A percentile compares a stretch with the other conserved stretches of the same genome.
Evolutionary conservation across 2,113 vertebrate species (phyloP).

Genomic region (Sporophila hypoxantha): DNA sequence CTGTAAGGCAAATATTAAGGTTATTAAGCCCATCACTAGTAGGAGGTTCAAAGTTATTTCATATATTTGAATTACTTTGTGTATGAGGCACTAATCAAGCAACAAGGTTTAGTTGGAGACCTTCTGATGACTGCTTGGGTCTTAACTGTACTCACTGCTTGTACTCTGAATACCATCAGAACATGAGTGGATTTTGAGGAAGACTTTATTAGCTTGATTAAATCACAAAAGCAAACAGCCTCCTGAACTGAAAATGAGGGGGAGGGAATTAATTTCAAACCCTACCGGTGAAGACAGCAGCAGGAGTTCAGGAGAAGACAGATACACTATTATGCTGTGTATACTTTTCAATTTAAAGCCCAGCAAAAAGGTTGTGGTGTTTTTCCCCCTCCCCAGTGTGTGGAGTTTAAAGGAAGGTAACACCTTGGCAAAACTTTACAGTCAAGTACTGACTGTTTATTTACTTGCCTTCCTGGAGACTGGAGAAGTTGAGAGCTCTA

Average conservation of each 20-base stretch:
- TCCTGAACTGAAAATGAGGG: neutral
- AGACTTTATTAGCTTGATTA: neutral
- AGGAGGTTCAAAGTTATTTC: neutral
- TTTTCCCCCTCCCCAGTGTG: neutral
- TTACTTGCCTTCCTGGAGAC: neutral
- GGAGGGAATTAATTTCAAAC: neutral
- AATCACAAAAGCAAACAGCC: neutral
- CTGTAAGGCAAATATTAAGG: neutral
- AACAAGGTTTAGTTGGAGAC: neutral
- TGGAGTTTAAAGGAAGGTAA: neutral
- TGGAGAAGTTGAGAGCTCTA: neutral
- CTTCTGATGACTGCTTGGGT: neutral
- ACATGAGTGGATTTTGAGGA: neutral
- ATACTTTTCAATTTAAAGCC: neutral
- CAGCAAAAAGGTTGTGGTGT: neutral
- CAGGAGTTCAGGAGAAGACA: neutral
- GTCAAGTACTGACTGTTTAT: neutral
- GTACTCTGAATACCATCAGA: neutral
- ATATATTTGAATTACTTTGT: neutral
- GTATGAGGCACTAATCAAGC: neutral
- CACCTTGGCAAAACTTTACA: neutral
- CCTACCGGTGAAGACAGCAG: neutral
- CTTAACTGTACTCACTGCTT: neutral
- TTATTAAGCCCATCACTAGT: neutral
- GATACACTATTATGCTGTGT: neutral